A percentile compares a stretch with the other conserved stretches of the same genome.
Evolutionary conservation across 2,113 vertebrate species (phyloP).

Genomic region (Oreochromis aureus): DNA sequence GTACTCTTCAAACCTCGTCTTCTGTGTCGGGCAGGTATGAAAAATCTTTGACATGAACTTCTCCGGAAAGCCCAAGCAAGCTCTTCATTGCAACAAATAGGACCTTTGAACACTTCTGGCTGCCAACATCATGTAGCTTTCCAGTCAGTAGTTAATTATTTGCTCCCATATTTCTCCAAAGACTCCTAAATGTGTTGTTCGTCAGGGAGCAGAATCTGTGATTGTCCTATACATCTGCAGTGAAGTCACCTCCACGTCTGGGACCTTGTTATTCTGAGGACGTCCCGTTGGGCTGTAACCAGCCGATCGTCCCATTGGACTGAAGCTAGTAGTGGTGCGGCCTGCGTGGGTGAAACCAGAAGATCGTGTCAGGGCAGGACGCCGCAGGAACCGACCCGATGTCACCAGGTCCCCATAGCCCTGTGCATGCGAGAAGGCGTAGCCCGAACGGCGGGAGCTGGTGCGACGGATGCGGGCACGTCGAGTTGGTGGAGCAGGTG

Average conservation of each 20-base stretch:
- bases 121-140: background rate
- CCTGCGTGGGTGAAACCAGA: slow-evolving; percentile 38
- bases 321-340: slow-evolving; percentile 56
- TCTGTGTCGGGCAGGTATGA: background rate
- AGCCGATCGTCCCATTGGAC: slow-evolving; percentile 67
- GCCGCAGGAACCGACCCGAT: slow-evolving; percentile 80
- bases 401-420: slow-evolving; percentile 92
- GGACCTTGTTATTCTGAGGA: slow-evolving; percentile 48
- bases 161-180: background rate
- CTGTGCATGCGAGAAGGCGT: slow-evolving; percentile 90
- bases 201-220: slow-evolving; percentile 23
- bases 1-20: background rate
- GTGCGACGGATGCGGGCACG: slow-evolving; percentile 67
- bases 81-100: background rate
- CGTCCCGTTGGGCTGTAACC: slow-evolving; percentile 72
- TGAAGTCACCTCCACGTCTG: slow-evolving; percentile 59
- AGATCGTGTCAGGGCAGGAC: slow-evolving; percentile 26
- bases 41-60: background rate
- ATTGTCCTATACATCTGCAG: slow-evolving; percentile 71
- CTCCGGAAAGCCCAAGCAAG: background rate
- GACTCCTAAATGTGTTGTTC: background rate
- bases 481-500: slow-evolving; percentile 53
- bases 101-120: background rate
- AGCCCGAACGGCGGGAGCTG: slow-evolving; percentile 83
- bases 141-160: background rate